Percentiles rank a stretch among this genome's conserved stretches.
Evolutionary conservation across 2,888 invertebrate species (phyloP).

Genomic region (Drosophila subquinaria): DNA sequence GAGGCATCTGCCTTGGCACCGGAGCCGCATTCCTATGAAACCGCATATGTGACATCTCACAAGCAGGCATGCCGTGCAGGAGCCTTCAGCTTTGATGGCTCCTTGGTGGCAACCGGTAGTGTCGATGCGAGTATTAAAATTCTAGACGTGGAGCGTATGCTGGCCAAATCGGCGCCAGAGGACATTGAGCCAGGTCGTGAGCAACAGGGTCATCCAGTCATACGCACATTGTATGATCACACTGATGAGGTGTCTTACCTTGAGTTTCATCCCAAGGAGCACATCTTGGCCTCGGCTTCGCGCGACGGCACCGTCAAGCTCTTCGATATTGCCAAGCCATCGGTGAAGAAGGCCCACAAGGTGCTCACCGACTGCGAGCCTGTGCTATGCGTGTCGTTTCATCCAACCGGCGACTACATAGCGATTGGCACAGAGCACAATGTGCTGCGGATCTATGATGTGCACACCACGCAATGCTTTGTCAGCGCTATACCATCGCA

Average conservation of each 20-base stretch:
- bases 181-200: constrained; percentile 93
- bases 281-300: constrained; percentile 97
- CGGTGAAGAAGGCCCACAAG: constrained; percentile 98
- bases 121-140: constrained; percentile 99
- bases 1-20: constrained; percentile 97
- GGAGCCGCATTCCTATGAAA: constrained; percentile 98
- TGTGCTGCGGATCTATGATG: constrained; percentile 95
- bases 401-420: constrained; percentile 97
- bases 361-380: constrained; percentile 98
- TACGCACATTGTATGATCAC: constrained; percentile 97
- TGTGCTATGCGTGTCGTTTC: constrained; percentile 95
- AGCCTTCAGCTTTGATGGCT: constrained; percentile 97
- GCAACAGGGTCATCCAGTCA: constrained; percentile 98
- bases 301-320: constrained; percentile 97
- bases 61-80: constrained; percentile 98
- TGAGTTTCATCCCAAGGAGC: constrained; percentile 98
- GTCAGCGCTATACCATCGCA: constrained; percentile 95
- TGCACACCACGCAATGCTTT: constrained; percentile 97
- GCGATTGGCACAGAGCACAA: constrained; percentile 97
- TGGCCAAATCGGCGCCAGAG: constrained; percentile 98
- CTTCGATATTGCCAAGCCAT: constrained; percentile 99
- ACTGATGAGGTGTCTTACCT: constrained; percentile 98
- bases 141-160: constrained; percentile 99
- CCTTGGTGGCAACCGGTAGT: constrained; percentile 98
- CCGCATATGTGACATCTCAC: constrained; percentile 99